Evolutionary conservation across 2,888 invertebrate genomes (phyloP).

Genomic region (Myopa testacea): DNA sequence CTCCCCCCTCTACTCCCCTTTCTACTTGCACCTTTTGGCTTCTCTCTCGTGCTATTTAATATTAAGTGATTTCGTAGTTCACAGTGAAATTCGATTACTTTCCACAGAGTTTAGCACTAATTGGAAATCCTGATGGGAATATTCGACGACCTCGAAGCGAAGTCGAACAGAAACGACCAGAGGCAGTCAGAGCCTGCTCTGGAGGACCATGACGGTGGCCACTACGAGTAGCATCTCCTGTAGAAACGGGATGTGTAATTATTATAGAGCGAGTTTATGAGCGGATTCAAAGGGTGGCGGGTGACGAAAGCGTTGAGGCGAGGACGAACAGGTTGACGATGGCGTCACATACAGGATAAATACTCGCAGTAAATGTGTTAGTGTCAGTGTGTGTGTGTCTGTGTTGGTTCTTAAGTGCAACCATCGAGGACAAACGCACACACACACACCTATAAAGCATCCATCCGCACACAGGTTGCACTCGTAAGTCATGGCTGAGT

Average conservation of each 20-base stretch:
- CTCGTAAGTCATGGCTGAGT: conserved; percentile 10
- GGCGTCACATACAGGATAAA: not conserved
- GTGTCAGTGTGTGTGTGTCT: conserved; percentile 4
- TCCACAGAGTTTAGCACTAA: conserved; percentile 54
- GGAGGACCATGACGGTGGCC: not conserved
- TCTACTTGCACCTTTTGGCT: not conserved
- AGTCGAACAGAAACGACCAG: conserved; percentile 23
- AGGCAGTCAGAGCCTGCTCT: too few relatives aligned
- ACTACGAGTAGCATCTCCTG: not conserved
- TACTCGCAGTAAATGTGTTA: not conserved
- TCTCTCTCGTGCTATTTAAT: conserved; percentile 28
- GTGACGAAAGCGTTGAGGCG: conserved; percentile 2
- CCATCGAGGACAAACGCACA: not conserved
- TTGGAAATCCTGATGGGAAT: conserved; percentile 54
- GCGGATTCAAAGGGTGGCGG: not conserved
- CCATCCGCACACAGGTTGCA: not conserved
- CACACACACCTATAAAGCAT: not conserved
- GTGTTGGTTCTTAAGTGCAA: not conserved
- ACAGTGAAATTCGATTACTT: conserved; percentile 52
- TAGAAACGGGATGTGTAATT: conserved; percentile 49
- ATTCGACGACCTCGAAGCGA: conserved; percentile 40
- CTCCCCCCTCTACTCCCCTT: not conserved
- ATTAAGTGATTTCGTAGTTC: conserved; percentile 39
- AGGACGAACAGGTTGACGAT: conserved; percentile 14
- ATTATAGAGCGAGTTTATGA: conserved; percentile 47